A percentile compares a stretch with the other conserved stretches of the same genome.
phyloP scores from a whole-genome alignment of 2,888 invertebrate genomes.

The Lottia scabra region DNA sequence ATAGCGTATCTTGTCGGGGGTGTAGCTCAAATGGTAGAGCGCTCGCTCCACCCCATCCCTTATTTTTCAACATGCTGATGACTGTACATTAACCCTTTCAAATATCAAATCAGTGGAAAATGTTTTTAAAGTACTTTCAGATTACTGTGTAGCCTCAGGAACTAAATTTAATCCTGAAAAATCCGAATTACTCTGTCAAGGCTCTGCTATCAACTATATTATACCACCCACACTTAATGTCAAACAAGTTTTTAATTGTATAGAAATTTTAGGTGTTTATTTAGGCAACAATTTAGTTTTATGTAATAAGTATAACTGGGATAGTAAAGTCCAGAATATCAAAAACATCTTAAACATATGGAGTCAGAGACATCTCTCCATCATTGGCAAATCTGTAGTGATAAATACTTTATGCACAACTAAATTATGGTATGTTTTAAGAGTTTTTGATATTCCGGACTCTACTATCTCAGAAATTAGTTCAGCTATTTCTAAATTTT shows the following conservation, averaged over 20 bases:
- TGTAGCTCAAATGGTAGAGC: too few species aligned
- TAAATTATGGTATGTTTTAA: background rate
- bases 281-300: background rate
- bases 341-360: background rate
- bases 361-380: background rate
- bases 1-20: too few species aligned
- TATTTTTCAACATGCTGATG: background rate
- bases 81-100: background rate
- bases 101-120: background rate
- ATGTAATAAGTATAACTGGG: background rate
- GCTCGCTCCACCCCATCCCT: background rate
- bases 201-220: background rate
- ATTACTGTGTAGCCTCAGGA: background rate
- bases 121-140: background rate
- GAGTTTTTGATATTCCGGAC: background rate
- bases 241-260: background rate
- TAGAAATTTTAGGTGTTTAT: background rate
- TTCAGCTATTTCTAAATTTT: background rate
- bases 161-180: background rate
- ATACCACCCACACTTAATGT: background rate
- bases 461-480: too few species aligned
- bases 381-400: background rate
- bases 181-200: background rate
- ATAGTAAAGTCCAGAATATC: background rate
- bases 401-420: background rate